Base-by-base conservation (phyloP, 2,888 invertebrate species). In the Abscondita cerata region DNA sequence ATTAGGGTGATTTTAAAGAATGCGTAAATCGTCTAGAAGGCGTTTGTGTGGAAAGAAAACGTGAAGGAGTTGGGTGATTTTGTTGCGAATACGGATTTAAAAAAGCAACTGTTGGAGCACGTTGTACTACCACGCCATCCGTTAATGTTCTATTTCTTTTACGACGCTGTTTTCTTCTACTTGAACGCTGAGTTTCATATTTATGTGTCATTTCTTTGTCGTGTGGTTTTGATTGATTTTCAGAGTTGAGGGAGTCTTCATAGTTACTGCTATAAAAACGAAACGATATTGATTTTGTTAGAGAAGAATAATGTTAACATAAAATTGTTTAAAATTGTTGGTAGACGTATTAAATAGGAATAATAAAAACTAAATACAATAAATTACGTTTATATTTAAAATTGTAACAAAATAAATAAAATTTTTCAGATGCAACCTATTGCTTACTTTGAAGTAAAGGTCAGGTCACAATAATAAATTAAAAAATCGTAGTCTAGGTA, bases 231-330 rank as follows among this genome's bases (percentile, higher is more conserved):
- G 82, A 64, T 78, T 86, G 81, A 75, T 86, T 78, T 73, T 87
- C 76, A 1, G 89, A 89, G 76, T 92, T 92, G 38, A 92, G 80
- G 0, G 92, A 92, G 74, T 92, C 92, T 80, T 92, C 92, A 77
- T 92, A 92, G 74, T 91, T 92, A 79, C 63, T 63, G 38, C 59
- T 59, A 44, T 41, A 52, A 53, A 59, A 46, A 64, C 3, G 9
- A 18, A 9, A 15, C 15, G 3, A 13, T 16, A 12, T 41, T 41
- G 15, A 18, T 15, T 41, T 41, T 41, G n/a, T 38, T 38, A n/a
- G 12, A 12, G 38, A 38, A 38, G 38, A 12, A n/a, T 3, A 38
- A 38, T 38, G 8, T n/a, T 38, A n/a, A 12, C 13, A 12, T n/a
- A n/a, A 13, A 3, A n/a, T 11, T 3, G n/a, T 44, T 5, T 13